A percentile compares a stretch with the other conserved stretches of the same genome.
Evolutionary conservation across 2,113 vertebrate species (phyloP).

Genomic region (Sarotherodon lohbergeri): DNA sequence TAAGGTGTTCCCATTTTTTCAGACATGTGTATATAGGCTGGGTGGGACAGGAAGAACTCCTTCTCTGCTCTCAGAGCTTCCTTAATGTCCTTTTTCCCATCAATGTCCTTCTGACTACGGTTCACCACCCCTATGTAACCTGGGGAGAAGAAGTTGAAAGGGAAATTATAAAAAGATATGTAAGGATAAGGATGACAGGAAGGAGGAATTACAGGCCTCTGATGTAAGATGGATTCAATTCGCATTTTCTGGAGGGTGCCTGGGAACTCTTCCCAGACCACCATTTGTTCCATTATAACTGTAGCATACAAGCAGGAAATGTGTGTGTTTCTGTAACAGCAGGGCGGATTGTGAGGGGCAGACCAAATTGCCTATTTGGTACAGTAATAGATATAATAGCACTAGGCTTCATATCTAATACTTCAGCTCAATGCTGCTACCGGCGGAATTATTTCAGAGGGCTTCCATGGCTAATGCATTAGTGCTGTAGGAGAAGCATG

Average conservation of each 20-base stretch:
- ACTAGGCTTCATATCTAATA: constrained; percentile 35
- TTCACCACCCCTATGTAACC: constrained; percentile 85
- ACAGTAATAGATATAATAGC: constrained; percentile 26
- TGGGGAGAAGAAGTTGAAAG: constrained; percentile 26
- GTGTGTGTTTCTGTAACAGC: background rate
- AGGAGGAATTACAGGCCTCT: background rate
- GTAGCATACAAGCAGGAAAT: background rate
- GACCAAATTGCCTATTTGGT: constrained; percentile 24
- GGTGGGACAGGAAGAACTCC: constrained; percentile 74
- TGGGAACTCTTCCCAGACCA: background rate
- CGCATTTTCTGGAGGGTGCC: background rate
- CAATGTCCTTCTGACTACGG: constrained; percentile 85
- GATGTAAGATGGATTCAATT: background rate
- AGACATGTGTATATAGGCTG: constrained; percentile 79
- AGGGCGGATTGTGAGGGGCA: background rate
- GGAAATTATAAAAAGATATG: background rate
- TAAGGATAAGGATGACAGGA: background rate
- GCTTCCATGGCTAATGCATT: constrained; percentile 67
- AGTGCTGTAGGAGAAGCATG: constrained; percentile 52
- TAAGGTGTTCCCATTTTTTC: constrained; percentile 79
- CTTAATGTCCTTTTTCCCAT: constrained; percentile 81
- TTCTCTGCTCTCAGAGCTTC: constrained; percentile 77
- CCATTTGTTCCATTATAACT: constrained; percentile 17
- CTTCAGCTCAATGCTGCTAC: constrained; percentile 22
- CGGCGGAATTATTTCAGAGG: constrained; percentile 8